Conservation (phyloP, 2,113 vertebrate genomes). For the Ginglymostoma cirratum region DNA sequence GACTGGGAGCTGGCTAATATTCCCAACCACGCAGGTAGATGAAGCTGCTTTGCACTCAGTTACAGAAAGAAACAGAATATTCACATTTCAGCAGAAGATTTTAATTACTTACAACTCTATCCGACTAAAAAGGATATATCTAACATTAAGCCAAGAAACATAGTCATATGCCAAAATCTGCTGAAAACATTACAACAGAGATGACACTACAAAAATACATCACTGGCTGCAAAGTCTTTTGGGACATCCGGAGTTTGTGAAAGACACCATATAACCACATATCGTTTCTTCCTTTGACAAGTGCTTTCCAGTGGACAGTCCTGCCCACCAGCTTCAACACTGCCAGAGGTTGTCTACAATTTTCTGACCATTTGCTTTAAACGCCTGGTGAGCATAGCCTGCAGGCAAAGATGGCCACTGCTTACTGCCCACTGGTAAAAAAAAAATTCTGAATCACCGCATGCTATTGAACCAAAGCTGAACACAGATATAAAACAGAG, state of each 20-base stretch:
- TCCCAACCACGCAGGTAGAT: background rate
- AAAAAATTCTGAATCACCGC: background rate
- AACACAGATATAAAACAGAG: background rate
- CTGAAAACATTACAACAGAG: background rate
- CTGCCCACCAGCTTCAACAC: background rate
- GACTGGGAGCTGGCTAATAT: background rate
- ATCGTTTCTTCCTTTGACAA: background rate
- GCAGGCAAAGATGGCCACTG: background rate
- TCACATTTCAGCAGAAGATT: background rate
- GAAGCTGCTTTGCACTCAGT: background rate
- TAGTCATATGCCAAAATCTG: background rate
- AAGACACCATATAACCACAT: background rate
- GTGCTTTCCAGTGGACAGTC: background rate
- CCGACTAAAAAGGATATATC: background rate
- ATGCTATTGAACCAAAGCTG: background rate
- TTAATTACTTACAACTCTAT: background rate
- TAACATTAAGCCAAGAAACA: background rate
- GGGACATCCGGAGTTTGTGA: background rate
- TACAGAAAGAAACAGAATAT: background rate
- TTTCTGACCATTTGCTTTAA: background rate
- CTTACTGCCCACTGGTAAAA: background rate
- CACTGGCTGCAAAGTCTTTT: background rate
- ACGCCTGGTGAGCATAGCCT: background rate
- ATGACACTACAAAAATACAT: background rate
- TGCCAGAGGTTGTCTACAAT: background rate